Evolutionary conservation across 1,140 invertebrate genomes (phyloP), one percentile per base, ranked within the genome.

Genomic region (Vanessa atalanta): DNA sequence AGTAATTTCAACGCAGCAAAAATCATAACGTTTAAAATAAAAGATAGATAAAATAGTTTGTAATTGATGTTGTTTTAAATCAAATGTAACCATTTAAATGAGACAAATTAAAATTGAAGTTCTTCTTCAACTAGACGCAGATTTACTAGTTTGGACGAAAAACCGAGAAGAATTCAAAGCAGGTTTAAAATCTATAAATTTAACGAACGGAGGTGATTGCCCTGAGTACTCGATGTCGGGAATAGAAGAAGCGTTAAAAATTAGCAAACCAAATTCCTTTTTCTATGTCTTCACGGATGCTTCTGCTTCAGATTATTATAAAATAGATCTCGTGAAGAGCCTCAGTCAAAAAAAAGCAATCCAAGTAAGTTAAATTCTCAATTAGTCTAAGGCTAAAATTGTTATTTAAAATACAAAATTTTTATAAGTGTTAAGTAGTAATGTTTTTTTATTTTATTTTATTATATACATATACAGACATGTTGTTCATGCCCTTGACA

Each of bases 231-330:
- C 93, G 48, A 88, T 96, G 48, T 83, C 85, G 3, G 95, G 94
- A 43, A 95, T 96, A 43, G 92, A 94, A 78, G 83, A 89, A 69
- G 95, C 94, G 0, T 83, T 96, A 11, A 91, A 94, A 64, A 84
- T 88, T 3, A 94, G 94, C 53, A 79, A 94, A 15, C 94, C 94
- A 0, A 92, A 93, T 50, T 95, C 95, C 0, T 94, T 93, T 74
- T 88, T 96, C 48, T 96, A 95, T 79, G 95, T 96, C 0, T 95
- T 95, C 77, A 95, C 95, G 7, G 95, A 96, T 80, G 95, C 95
- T 14, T 79, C 93, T 20, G 93, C 95, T 26, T 95, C 82, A 26
- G 89, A 91, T 64, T 75, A 77, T 26, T 0, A 57, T 2, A 70
- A 71, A 16, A 73, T 72, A 14, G 67, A 78, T 43, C 31, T 66